Base-by-base conservation (phyloP, 2,888 invertebrate species). In the Diarsia brunnea region DNA sequence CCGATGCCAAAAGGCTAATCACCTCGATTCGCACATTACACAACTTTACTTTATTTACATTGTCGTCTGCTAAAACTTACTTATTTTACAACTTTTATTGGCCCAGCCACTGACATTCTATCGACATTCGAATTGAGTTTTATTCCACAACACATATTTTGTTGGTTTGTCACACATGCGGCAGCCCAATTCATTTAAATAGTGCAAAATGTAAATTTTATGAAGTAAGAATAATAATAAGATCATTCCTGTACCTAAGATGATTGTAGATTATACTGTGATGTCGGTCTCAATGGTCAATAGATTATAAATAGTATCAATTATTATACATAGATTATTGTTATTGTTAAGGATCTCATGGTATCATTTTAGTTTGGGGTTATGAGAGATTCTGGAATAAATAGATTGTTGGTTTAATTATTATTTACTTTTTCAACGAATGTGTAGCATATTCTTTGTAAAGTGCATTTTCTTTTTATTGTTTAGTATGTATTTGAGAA, bases 181-280 rank as follows among this genome's bases (percentile, higher is more conserved):
- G 90, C 87, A 91, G 90, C 92, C 93, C 92, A 89, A 92, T 78
- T 82, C 82, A 91, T 91, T 92, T 91, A 91, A 89, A 92, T 95
- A 96, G 95, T 95, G 93, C 91, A 94, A 95, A 95, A 93, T 96
- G 94, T 95, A 95, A 93, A 94, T 94, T 92, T 82, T 92, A 89
- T 89, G 86, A 90, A 90, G 82, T 92, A 93, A 92, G 91, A 90
- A 89, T 94, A n/a, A 93, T 89, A 91, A 86, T 95, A 94, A 95
- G 94, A 94, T 95, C 95, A 96, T 96, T 96, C 96, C 96, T 94
- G 96, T 95, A 96, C 96, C 96, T 96, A 96, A 96, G 96, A 96
- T 93, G 95, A 93, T 93, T 95, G 94, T 95, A 95, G 95, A 92
- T 93, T 94, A 94, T 95, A 95, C 96, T 96, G 95, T 96, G 96